These are phyloP conservation scores for Schrankia costaestrigalis DNA, from an alignment of 2,888 invertebrate genomes.

Conservation along the genomic window DNA sequence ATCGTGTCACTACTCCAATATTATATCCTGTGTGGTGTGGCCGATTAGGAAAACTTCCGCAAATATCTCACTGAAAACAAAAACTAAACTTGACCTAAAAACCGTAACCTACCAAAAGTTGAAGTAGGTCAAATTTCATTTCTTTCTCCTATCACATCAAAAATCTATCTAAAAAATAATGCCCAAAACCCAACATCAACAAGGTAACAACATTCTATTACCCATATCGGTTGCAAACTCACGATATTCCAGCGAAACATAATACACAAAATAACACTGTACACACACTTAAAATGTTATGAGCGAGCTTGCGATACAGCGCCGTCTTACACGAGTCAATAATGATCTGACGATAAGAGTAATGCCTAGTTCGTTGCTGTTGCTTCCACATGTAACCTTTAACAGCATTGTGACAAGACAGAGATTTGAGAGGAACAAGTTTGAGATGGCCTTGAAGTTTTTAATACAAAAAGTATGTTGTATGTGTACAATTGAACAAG, in stretches of 20 bases:
- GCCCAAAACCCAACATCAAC: too few species aligned
- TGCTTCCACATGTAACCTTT: constrained; percentile 17
- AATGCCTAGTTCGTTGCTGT: constrained; percentile 12
- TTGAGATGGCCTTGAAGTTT: not conserved
- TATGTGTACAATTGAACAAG: too few species aligned
- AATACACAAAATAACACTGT: constrained; percentile 6
- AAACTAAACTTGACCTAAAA: too few species aligned
- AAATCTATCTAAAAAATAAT: too few species aligned
- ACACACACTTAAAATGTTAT: constrained; percentile 4
- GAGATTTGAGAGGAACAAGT: constrained; percentile 2
- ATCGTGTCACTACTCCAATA: too few species aligned
- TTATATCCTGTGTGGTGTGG: too few species aligned
- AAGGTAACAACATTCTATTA: constrained; percentile 14
- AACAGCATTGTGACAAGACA: constrained; percentile 6
- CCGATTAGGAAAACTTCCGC: too few species aligned
- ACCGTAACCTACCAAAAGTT: too few species aligned
- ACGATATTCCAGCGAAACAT: constrained; percentile 15
- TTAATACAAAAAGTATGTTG: too few species aligned
- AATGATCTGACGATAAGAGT: constrained; percentile 23
- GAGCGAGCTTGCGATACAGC: constrained; percentile 6
- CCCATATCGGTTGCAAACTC: constrained; percentile 13
- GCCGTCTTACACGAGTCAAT: constrained; percentile 13
- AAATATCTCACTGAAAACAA: too few species aligned
- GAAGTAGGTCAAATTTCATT: too few species aligned
- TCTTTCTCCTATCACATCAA: too few species aligned